Base-by-base conservation (phyloP, 2,888 invertebrate genomes). In the Cyclophora albipunctata region DNA sequence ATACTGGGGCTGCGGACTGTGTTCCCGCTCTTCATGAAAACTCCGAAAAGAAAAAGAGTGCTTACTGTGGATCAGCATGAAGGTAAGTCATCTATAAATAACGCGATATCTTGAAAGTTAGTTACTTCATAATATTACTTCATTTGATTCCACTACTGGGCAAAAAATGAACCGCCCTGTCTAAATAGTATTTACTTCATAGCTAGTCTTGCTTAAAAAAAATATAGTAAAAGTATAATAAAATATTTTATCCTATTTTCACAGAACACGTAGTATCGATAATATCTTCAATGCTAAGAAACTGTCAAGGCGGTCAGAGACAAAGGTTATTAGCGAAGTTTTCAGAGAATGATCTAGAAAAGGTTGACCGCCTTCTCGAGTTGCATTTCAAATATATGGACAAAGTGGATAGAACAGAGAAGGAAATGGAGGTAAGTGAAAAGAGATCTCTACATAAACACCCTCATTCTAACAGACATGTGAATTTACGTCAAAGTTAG, bases 1-100 rank as follows among this genome's bases (percentile, higher is more conserved):
- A 99, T 99, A 68, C 90, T 99, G 34, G 98, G 99, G 0, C 90
- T 99, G 7, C 90, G 99, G 45, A 98, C 98, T 3, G 95, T 99
- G 54, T 99, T 99, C 82, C 99, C 99, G 1, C 88, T 99, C 0
- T 99, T 99, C 75, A 99, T 99, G 99, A 98, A 98, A 85, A 99
- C 99, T 0, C 99, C 99, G 0, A 95, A 95, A 67, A 93, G 94
- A 66, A 94, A 94, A 71, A 92, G 94, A 64, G 90, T 96, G 45
- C 83, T 96, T 5, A 94, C 95, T 4, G 91, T 94, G 0, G 96
- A 97, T 71, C 96, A 98, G 73, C 95, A 98, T 66, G 98, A 98
- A 91, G 94, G 93, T 93, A 69, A 52, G 20, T 34, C 45, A 7
- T 34, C 33, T 20, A 20, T 37, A 37, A 5, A 37, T 1, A 37